Conservation (phyloP, 2,888 invertebrate species). For the Abrostola triplasia region DNA sequence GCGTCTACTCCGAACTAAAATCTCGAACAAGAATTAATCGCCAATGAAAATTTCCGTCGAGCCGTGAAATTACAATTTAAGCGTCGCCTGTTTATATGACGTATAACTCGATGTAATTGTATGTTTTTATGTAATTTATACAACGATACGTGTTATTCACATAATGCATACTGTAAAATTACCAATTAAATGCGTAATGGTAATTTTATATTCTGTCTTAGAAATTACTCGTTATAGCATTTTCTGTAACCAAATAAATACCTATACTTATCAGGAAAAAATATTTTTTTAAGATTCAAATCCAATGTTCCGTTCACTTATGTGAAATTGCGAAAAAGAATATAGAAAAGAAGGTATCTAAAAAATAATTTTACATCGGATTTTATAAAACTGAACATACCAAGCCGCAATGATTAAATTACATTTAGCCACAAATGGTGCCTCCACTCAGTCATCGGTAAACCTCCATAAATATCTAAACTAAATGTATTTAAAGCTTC, state of each 20-base stretch:
- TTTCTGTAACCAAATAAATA: neutral
- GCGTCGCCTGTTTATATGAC: slow-evolving; percentile 77
- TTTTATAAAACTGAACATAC: neutral
- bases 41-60: slow-evolving; percentile 84
- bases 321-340: too few species aligned
- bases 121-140: slow-evolving; percentile 14
- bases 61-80: slow-evolving; percentile 87
- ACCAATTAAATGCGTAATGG: neutral
- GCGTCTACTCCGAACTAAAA: slow-evolving; percentile 69
- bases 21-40: slow-evolving; percentile 83
- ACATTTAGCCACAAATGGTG: neutral
- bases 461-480: slow-evolving; percentile 26
- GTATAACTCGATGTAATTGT: slow-evolving; percentile 48
- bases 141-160: slow-evolving; percentile 8
- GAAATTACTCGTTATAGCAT: too few species aligned
- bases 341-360: neutral
- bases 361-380: neutral
- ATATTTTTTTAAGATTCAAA: too few species aligned
- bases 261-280: neutral
- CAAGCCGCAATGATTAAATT: slow-evolving; percentile 5
- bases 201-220: too few species aligned
- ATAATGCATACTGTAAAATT: slow-evolving; percentile 3
- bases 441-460: slow-evolving; percentile 18
- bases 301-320: too few species aligned
- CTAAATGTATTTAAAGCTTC: slow-evolving; percentile 38